Base-by-base conservation (phyloP, 2,888 invertebrate species). In the Zele albiditarsus region DNA sequence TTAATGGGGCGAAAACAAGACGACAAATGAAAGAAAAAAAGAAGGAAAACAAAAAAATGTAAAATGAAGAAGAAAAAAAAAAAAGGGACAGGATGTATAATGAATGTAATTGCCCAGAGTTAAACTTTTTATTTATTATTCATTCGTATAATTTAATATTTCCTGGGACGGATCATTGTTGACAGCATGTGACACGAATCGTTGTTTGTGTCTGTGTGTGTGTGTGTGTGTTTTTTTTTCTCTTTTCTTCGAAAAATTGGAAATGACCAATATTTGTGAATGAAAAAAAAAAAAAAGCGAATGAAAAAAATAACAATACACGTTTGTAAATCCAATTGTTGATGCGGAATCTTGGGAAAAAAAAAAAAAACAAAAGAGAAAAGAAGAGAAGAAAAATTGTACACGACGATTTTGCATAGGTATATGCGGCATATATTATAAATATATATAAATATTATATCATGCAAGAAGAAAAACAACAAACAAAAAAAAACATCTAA, bases 351-450 rank as follows among this genome's bases (percentile, higher is more conserved):
- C n/a, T n/a, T 23, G 10, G 5, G 6, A 6, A 53, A 6, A 53
- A 20, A n/a, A 1, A 20, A n/a, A 53, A 20, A 20, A 53, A 53
- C 2, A 20, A 20, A 53, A 20, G 8, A 23, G 6, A 63, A 38
- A 66, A 69, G 60, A 62, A 70, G 42, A 28, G 49, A 57, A 71
- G 27, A 73, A 25, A 33, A 27, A 75, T 14, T 66, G 25, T n/a
- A 70, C 31, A 73, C n/a, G 25, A 80, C 84, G 84, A 83, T 83
- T 86, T 84, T 82, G 84, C 83, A 83, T 86, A 87, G 86, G 85
- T 87, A 88, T 23, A 53, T 53, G 86, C 80, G 83, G 84, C 87
- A 85, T 87, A 88, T 85, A 85, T 84, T 85, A 86, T 85, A 84
- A 83, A 84, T 85, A 85, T 85, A 86, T 84, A 85, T 83, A 86